Evolutionary conservation across 2,888 invertebrate species (phyloP).

Genomic region (Drosophila cracens): DNA sequence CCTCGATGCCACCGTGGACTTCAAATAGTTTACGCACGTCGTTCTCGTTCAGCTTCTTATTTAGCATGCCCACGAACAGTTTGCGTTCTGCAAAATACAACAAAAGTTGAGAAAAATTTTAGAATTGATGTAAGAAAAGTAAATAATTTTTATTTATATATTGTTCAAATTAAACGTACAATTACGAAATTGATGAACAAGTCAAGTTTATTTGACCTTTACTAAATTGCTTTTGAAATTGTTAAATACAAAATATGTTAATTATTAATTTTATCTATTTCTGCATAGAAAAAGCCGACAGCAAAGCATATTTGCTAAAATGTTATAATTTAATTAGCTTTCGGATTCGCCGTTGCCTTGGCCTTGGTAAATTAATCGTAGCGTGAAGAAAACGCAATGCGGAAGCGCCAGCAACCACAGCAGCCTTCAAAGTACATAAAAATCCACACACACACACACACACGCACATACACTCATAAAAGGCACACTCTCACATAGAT

Average conservation of each 20-base stretch:
- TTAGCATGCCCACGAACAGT: slow-evolving; percentile 99
- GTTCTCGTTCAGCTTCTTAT: slow-evolving; percentile 97
- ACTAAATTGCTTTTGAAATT: neutral
- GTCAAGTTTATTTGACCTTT: neutral
- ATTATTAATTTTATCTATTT: neutral
- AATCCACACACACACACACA: neutral
- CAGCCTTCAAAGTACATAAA: slow-evolving; percentile 23
- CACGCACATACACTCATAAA: neutral
- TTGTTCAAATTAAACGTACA: neutral
- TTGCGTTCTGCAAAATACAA: slow-evolving; percentile 92
- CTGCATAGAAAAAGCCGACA: neutral
- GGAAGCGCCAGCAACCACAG: slow-evolving; percentile 56
- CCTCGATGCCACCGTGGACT: slow-evolving; percentile 97
- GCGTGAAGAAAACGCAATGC: slow-evolving; percentile 66
- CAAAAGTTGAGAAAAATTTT: neutral
- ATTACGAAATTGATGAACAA: neutral
- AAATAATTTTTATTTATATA: neutral
- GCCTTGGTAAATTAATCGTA: slow-evolving; percentile 77
- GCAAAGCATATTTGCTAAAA: neutral
- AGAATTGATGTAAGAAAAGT: neutral
- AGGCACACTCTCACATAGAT: neutral
- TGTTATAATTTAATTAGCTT: neutral
- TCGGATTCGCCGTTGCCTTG: slow-evolving; percentile 41
- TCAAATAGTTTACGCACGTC: slow-evolving; percentile 97
- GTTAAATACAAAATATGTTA: neutral